Evolutionary conservation across 2,113 vertebrate species (phyloP).

Genomic region (Grammomys surdaster): DNA sequence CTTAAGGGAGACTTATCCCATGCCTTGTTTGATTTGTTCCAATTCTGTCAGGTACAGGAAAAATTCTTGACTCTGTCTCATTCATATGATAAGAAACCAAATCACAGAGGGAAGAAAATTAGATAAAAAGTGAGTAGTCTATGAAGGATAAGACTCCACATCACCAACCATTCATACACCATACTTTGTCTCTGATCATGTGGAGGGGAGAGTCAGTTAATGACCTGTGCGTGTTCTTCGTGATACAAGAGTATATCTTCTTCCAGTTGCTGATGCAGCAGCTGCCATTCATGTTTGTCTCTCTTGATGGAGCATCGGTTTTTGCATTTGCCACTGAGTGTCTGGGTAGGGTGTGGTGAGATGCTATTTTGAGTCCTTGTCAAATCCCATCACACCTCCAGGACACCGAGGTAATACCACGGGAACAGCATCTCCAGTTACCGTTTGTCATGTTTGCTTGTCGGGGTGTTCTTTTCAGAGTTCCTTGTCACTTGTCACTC

Average conservation of each 20-base stretch:
- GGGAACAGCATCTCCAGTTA: slow-evolving; percentile 81
- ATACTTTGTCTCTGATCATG: slow-evolving; percentile 61
- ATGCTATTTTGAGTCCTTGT: slow-evolving; percentile 80
- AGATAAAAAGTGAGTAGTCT: not conserved
- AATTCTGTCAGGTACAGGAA: not conserved
- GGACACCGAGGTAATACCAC: slow-evolving; percentile 49
- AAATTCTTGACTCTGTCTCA: not conserved
- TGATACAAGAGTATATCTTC: slow-evolving; percentile 62
- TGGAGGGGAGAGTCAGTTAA: slow-evolving; percentile 26
- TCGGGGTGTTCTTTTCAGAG: slow-evolving; percentile 83
- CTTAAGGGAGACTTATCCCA: not conserved
- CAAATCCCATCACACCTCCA: slow-evolving; percentile 75
- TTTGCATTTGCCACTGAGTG: slow-evolving; percentile 73
- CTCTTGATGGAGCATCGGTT: slow-evolving; percentile 65
- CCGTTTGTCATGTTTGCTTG: slow-evolving; percentile 84
- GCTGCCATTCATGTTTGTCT: slow-evolving; percentile 49
- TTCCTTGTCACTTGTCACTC: slow-evolving; percentile 86
- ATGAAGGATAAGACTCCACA: not conserved
- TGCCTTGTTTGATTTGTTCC: slow-evolving; percentile 6
- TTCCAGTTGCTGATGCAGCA: slow-evolving; percentile 58
- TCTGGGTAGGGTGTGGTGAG: slow-evolving; percentile 70
- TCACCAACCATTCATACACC: not conserved
- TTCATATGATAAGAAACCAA: slow-evolving; percentile 3
- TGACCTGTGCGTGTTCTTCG: not conserved
- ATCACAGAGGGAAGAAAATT: not conserved